Conservation (phyloP, 2,113 vertebrate genomes). For the Rhipidura dahli region DNA sequence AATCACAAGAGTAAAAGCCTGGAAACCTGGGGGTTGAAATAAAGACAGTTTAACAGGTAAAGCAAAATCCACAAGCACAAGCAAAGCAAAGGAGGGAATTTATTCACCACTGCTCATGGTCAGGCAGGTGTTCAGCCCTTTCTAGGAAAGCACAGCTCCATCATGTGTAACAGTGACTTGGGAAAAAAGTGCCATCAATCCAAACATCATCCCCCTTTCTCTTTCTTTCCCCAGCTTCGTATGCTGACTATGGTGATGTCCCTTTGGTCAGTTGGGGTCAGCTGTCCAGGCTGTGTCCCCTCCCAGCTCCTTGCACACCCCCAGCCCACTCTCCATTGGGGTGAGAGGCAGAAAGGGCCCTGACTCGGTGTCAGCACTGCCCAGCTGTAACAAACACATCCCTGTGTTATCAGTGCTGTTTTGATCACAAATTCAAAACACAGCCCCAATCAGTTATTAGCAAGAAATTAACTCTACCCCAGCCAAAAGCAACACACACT, state of each 20-base stretch:
- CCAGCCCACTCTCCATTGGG: rapidly evolving
- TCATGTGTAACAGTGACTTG: background rate
- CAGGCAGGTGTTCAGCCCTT: background rate
- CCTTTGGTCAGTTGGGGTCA: background rate
- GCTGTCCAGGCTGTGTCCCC: background rate
- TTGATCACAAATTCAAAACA: background rate
- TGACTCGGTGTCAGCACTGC: background rate
- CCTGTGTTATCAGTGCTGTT: background rate
- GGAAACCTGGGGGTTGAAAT: background rate
- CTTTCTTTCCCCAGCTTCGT: background rate
- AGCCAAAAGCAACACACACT: background rate
- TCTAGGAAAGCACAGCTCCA: background rate
- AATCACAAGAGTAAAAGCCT: background rate
- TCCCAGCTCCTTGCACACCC: background rate
- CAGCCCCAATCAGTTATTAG: background rate
- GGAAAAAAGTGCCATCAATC: background rate
- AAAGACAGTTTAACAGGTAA: background rate
- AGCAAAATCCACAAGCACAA: background rate
- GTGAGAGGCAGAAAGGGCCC: background rate
- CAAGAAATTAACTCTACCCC: background rate
- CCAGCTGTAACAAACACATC: background rate
- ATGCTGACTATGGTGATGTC: background rate
- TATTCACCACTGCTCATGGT: background rate
- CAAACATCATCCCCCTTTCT: background rate
- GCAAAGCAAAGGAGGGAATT: background rate